These are phyloP conservation scores for Erynnis tages DNA, from an alignment of 2,888 invertebrate species.

Conservation along the genomic window DNA sequence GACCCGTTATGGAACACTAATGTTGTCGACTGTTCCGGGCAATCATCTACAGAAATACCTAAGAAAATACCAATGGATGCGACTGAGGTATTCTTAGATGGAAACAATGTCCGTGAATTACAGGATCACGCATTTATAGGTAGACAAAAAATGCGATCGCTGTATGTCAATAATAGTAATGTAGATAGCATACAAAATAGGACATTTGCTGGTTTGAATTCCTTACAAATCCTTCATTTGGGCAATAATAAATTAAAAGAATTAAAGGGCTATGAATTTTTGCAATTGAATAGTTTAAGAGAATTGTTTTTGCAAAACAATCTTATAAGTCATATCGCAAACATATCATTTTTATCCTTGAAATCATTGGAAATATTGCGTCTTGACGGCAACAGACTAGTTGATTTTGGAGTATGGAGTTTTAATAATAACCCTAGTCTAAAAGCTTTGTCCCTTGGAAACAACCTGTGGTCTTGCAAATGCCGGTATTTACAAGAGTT, in stretches of 20 bases:
- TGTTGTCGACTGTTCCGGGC: constrained; percentile 94
- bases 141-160: constrained; percentile 91
- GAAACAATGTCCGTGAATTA: constrained; percentile 91
- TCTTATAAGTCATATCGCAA: constrained; percentile 88
- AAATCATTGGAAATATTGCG: constrained; percentile 89
- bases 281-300: constrained; percentile 88
- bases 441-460: constrained; percentile 88
- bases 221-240: constrained; percentile 90
- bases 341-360: constrained; percentile 89
- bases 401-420: constrained; percentile 90
- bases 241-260: constrained; percentile 91
- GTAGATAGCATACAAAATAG: constrained; percentile 93
- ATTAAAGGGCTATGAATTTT: constrained; percentile 92
- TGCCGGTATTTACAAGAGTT: constrained; percentile 93
- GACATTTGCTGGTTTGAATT: constrained; percentile 92
- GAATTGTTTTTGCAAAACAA: constrained; percentile 94
- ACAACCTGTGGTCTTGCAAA: constrained; percentile 94
- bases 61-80: constrained; percentile 96
- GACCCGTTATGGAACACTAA: constrained; percentile 96
- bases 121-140: constrained; percentile 95
- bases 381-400: constrained; percentile 91
- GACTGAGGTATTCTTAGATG: constrained; percentile 95
- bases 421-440: constrained; percentile 85
- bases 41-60: constrained; percentile 89
- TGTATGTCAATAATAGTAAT: constrained; percentile 92